Conservation (phyloP, 2,113 vertebrate species). For the Urocynchramus pylzowi region DNA sequence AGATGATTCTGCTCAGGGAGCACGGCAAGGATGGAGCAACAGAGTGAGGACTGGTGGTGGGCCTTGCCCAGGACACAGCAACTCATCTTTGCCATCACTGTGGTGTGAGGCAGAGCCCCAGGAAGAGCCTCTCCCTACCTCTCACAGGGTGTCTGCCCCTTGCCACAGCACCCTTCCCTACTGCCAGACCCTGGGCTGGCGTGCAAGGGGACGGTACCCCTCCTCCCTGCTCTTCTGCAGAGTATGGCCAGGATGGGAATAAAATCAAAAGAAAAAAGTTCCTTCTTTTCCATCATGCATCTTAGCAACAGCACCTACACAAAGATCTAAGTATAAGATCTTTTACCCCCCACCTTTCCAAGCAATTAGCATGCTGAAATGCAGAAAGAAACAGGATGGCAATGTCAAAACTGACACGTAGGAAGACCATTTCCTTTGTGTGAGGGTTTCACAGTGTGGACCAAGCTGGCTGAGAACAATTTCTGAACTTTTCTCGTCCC, state of each 20-base stretch:
- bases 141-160: rapidly evolving
- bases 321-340: conserved; percentile 45
- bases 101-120: neutral
- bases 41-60: rapidly evolving
- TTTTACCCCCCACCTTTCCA: conserved; percentile 22
- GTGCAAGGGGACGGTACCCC: too few relatives aligned
- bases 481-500: neutral
- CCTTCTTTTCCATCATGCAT: neutral
- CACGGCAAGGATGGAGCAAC: neutral
- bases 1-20: rapidly evolving
- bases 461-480: neutral
- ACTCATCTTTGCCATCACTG: neutral
- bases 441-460: conserved; percentile 1
- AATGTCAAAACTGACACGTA: conserved; percentile 24
- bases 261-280: neutral
- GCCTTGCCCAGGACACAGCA: neutral
- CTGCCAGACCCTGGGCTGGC: rapidly evolving
- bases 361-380: conserved; percentile 46
- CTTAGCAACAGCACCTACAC: conserved; percentile 56
- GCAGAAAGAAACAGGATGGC: neutral
- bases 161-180: neutral
- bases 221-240: neutral
- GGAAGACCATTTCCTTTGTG: neutral
- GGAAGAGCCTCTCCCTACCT: neutral
- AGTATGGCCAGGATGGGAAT: neutral